Evolutionary conservation across 1,140 invertebrate species (phyloP).

Genomic region (Acromyrmex echinatior): DNA sequence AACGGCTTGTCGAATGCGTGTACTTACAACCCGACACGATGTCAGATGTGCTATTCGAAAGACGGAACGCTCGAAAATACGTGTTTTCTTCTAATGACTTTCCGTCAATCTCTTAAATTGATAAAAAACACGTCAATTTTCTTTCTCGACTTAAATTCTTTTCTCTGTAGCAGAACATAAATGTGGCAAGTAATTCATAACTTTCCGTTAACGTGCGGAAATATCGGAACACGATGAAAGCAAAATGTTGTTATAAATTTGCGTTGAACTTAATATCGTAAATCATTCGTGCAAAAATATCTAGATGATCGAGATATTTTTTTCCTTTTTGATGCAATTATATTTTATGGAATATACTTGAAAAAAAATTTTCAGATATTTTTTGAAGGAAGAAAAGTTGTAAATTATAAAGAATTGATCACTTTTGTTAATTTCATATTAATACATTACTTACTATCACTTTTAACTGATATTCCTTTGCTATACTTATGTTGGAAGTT

Average conservation of each 20-base stretch:
- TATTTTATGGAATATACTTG: neutral
- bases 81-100: neutral
- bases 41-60: conserved; percentile 59
- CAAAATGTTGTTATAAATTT: conserved; percentile 8
- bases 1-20: conserved; percentile 54
- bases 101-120: neutral
- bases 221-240: neutral
- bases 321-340: neutral
- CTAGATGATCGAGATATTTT: neutral
- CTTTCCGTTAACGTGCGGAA: conserved; percentile 19
- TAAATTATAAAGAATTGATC: neutral
- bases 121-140: neutral
- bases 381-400: neutral
- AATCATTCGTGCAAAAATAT: neutral
- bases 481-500: conserved; percentile 5
- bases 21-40: conserved; percentile 64
- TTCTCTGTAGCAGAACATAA: conserved; percentile 5
- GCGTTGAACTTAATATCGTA: neutral
- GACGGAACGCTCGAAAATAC: conserved; percentile 9
- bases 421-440: neutral
- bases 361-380: neutral
- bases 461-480: neutral
- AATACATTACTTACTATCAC: neutral
- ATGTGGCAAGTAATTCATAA: neutral
- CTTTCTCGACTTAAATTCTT: neutral